These are phyloP conservation scores for Mystacornis crossleyi DNA, from an alignment of 2,113 vertebrate species.

Conservation along the genomic window DNA sequence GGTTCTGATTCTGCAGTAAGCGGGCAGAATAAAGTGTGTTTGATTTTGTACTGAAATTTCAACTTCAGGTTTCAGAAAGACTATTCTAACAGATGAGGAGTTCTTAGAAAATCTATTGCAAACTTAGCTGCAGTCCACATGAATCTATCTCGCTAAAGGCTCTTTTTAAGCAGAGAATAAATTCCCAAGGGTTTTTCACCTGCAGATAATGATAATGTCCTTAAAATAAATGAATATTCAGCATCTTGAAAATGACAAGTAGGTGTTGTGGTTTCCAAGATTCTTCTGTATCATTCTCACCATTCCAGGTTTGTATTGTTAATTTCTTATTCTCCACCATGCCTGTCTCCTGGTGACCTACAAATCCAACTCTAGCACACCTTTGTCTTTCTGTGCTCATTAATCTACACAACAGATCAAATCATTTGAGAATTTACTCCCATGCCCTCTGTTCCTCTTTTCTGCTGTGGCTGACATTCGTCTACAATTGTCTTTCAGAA, in stretches of 20 bases:
- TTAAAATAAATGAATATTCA: neutral
- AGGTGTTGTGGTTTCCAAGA: neutral
- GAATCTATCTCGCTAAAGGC: neutral
- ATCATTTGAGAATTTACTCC: neutral
- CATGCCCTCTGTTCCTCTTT: neutral
- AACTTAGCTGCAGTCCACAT: neutral
- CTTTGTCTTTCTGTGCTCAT: neutral
- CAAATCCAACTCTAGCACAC: neutral
- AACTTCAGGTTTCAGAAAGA: neutral
- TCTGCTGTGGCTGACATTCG: neutral
- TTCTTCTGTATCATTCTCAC: neutral
- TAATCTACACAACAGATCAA: neutral
- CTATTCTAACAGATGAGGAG: neutral
- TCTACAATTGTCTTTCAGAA: neutral
- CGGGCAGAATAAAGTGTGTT: neutral
- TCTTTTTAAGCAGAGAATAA: neutral
- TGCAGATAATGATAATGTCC: neutral
- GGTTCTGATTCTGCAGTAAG: neutral
- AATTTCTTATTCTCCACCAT: neutral
- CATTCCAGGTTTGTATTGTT: neutral
- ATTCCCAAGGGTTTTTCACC: neutral
- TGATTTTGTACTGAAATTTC: neutral
- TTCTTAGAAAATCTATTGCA: neutral
- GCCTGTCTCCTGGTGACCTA: neutral
- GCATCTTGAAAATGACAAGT: neutral